Evolutionary conservation across 35 echinoderm and acorn worm genomes (phyloP).

Genomic region (Heliocidaris erythrogramma): DNA sequence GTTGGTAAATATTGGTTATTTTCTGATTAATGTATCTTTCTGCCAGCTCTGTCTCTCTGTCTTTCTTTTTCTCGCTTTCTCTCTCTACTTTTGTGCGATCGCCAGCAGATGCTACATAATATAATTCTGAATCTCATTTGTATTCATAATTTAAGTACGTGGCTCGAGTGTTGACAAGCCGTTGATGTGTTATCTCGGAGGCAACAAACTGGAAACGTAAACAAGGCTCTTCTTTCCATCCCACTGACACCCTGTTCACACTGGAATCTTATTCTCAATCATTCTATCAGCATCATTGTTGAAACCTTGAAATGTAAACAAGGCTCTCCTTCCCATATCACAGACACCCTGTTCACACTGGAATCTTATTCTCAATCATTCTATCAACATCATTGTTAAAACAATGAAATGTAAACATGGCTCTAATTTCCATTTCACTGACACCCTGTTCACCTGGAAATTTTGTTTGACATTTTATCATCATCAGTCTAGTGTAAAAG

Average conservation of each 20-base stretch:
- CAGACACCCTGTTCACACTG: too few species aligned
- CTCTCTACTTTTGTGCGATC: neutral
- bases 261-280: neutral
- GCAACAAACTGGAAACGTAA: neutral
- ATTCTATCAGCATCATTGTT: neutral
- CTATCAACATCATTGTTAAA: too few species aligned
- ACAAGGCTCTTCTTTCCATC: constrained; percentile 2
- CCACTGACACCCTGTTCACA: neutral
- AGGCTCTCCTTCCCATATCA: neutral
- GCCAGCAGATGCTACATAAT: neutral
- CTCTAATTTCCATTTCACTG: too few species aligned
- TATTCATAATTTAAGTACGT: constrained; percentile 5
- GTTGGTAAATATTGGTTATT: too few species aligned
- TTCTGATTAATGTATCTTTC: too few species aligned
- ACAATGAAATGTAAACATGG: too few species aligned
- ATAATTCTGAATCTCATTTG: neutral
- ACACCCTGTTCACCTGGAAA: too few species aligned
- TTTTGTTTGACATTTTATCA: too few species aligned
- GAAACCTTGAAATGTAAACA: neutral
- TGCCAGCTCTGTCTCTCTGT: too few species aligned
- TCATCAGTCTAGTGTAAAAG: too few species aligned
- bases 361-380: too few species aligned
- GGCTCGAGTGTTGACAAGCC: neutral
- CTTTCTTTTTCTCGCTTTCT: neutral
- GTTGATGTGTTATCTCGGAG: neutral